Evolutionary conservation across 2,888 invertebrate species (phyloP).

Genomic region (Branchipolynoe longqiensis): DNA sequence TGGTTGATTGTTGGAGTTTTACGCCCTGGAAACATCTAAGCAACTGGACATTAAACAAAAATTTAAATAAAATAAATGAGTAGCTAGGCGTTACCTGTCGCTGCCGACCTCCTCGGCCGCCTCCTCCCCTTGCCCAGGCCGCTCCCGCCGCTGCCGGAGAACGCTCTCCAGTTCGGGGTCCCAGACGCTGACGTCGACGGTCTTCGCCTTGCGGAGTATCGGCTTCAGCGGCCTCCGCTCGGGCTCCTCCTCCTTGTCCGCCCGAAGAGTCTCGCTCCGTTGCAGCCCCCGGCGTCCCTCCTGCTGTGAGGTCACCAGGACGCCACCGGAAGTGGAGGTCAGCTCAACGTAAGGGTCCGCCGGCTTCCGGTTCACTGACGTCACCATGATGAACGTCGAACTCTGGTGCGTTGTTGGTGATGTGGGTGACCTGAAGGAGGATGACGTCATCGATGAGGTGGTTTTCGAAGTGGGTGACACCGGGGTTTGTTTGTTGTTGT

Average conservation of each 20-base stretch:
- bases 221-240: constrained; percentile 2
- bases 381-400: constrained; percentile 48
- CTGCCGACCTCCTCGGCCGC: not conserved
- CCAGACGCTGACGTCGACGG: constrained; percentile 41
- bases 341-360: constrained; percentile 38
- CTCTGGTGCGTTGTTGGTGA: constrained; percentile 26
- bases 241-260: not conserved
- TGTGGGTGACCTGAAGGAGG: not conserved
- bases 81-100: too few relatives aligned
- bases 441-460: not conserved
- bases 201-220: constrained; percentile 41
- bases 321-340: not conserved
- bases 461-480: not conserved
- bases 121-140: constrained; percentile 61
- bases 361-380: constrained; percentile 16
- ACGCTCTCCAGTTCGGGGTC: constrained; percentile 74
- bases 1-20: too few relatives aligned
- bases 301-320: not conserved
- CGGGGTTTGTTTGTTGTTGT: not conserved
- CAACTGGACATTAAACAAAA: too few relatives aligned
- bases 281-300: not conserved
- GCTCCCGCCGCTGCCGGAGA: constrained; percentile 64
- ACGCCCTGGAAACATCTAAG: too few relatives aligned
- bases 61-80: too few relatives aligned
- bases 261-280: constrained; percentile 18